Percentiles rank a stretch among this genome's conserved stretches.
phyloP scores from a whole-genome alignment of 1,140 invertebrate species.

The Anastrepha ludens region DNA sequence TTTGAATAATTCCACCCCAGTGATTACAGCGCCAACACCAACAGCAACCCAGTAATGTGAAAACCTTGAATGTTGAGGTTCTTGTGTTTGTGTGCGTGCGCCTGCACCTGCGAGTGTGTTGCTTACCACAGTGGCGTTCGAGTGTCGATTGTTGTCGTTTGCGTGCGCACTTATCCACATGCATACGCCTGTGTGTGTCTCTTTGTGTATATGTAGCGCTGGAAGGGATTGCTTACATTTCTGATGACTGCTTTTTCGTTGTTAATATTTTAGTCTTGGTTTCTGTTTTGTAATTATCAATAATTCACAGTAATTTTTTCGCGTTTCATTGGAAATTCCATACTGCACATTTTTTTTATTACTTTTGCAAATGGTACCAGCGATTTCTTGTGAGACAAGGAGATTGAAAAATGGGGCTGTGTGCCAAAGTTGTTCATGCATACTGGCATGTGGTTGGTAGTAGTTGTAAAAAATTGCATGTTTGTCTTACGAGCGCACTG shows the following conservation, averaged over 20 bases:
- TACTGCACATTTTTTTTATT: background rate
- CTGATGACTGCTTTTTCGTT: background rate
- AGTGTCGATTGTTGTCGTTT: background rate
- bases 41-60: background rate
- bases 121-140: background rate
- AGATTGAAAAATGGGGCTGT: too few species aligned
- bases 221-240: background rate
- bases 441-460: background rate
- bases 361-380: background rate
- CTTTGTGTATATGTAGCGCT: background rate
- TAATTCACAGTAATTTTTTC: constrained; percentile 31
- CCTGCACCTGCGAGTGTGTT: background rate
- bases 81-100: background rate
- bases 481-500: background rate
- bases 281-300: constrained; percentile 35
- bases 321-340: constrained; percentile 33
- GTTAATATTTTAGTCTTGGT: background rate
- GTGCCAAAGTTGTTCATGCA: background rate
- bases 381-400: background rate
- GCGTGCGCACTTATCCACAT: background rate
- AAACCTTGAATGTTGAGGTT: background rate
- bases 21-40: constrained; percentile 18
- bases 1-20: constrained; percentile 53
- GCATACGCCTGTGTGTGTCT: background rate
- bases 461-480: background rate